Evolutionary conservation across 2,797 vertebrate genomes (phyloP).

Genomic region (Pangasius larnaudii): DNA sequence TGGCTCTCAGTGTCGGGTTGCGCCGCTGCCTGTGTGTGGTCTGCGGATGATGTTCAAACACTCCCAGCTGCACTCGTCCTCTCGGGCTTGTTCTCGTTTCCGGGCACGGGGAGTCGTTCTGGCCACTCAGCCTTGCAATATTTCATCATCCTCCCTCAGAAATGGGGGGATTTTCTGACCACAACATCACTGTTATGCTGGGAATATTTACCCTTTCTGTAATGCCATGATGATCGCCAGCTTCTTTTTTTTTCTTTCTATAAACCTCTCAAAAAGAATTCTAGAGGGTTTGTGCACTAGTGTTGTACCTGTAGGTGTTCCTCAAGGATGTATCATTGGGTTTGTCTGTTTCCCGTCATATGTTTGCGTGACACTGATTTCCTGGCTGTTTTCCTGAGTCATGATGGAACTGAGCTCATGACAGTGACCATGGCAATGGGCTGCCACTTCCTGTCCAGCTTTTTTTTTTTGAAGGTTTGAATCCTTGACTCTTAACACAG

Average conservation of each 20-base stretch:
- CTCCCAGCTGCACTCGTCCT: constrained; percentile 44
- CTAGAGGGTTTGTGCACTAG: background rate
- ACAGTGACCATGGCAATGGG: constrained; percentile 21
- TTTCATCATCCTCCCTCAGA: constrained; percentile 41
- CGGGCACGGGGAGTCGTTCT: constrained; percentile 35
- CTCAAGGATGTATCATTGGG: background rate
- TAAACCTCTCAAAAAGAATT: background rate
- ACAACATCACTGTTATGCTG: constrained; percentile 7
- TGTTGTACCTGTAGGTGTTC: constrained; percentile 13
- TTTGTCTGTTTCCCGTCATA: constrained; percentile 19
- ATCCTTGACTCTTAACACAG: constrained; percentile 22
- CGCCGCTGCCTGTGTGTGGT: constrained; percentile 57
- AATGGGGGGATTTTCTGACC: constrained; percentile 32
- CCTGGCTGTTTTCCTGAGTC: constrained; percentile 39
- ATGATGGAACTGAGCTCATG: background rate
- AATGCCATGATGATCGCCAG: constrained; percentile 12
- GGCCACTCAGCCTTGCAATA: constrained; percentile 24
- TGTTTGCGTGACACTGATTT: constrained; percentile 15
- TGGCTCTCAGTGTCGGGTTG: constrained; percentile 52
- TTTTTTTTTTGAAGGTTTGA: background rate
- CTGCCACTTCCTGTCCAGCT: constrained; percentile 33
- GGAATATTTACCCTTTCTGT: constrained; percentile 13
- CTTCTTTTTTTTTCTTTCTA: background rate
- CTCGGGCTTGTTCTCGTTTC: constrained; percentile 23
- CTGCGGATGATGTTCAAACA: constrained; percentile 46